phyloP scores from a whole-genome alignment of 2,888 invertebrate species.

The Thymelicus sylvestris region DNA sequence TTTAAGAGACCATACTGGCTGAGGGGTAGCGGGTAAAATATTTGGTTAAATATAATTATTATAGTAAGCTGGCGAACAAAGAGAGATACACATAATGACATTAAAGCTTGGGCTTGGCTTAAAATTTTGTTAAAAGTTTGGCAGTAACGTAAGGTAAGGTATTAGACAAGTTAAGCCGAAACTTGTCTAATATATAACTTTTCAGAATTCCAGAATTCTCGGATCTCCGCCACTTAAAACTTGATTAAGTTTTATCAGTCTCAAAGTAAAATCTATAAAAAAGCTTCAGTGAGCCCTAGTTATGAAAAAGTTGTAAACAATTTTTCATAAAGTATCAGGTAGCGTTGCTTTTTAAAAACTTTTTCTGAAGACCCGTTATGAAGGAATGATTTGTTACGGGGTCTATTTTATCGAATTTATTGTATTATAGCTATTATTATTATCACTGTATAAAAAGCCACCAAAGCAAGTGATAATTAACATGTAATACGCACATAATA shows the following conservation, averaged over 20 bases:
- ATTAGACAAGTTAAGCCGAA: not conserved
- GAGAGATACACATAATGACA: too few species aligned
- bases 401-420: not conserved
- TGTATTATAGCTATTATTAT: not conserved
- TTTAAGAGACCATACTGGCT: too few species aligned
- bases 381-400: not conserved
- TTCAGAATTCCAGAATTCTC: not conserved
- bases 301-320: slow-evolving; percentile 8
- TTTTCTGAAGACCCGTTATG: not conserved
- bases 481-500: too few species aligned
- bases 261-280: slow-evolving; percentile 14
- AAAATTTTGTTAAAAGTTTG: not conserved
- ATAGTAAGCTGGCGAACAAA: too few species aligned
- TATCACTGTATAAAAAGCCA: too few species aligned
- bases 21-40: too few species aligned
- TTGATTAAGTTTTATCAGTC: slow-evolving; percentile 6
- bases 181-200: not conserved
- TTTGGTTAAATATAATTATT: too few species aligned
- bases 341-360: not conserved
- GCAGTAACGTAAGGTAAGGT: not conserved
- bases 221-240: not conserved
- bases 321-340: not conserved
- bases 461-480: too few species aligned
- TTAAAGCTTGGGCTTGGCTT: too few species aligned
- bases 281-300: slow-evolving; percentile 11